phyloP scores from a whole-genome alignment of 1,140 invertebrate genomes.

The Philotrypesis tridentata region DNA sequence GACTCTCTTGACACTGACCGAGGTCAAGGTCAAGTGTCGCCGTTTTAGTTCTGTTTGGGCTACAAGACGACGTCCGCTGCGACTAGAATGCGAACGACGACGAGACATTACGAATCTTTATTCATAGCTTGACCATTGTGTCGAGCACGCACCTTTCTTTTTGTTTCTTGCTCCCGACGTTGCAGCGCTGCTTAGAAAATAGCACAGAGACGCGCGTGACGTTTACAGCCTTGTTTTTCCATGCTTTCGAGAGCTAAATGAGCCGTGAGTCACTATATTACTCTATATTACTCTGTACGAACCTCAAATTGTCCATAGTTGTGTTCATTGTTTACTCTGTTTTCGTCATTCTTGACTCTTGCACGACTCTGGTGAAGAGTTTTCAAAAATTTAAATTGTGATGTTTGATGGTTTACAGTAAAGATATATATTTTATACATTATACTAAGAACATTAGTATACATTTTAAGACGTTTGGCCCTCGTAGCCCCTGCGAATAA shows the following conservation, averaged over 20 bases:
- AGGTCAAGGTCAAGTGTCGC: slow-evolving; percentile 19
- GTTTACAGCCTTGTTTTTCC: neutral
- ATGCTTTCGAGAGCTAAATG: neutral
- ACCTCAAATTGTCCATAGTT: neutral
- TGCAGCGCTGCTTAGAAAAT: neutral
- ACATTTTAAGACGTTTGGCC: no score
- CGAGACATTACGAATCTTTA: slow-evolving; percentile 15
- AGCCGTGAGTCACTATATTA: neutral
- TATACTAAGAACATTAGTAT: no score
- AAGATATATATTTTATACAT: no score
- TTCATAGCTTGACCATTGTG: slow-evolving; percentile 21
- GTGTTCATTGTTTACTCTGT: neutral
- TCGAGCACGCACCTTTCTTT: neutral
- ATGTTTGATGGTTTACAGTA: no score
- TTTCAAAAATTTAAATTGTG: neutral
- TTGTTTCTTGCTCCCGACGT: neutral
- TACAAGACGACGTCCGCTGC: slow-evolving; percentile 4
- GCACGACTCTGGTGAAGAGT: neutral
- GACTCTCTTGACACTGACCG: neutral
- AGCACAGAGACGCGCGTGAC: neutral
- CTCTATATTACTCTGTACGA: neutral
- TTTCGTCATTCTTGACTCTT: no score
- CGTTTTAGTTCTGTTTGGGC: neutral
- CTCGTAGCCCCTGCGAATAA: no score
- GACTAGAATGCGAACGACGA: neutral